Percentiles rank a stretch among this genome's conserved stretches.
Evolutionary conservation across 2,888 invertebrate genomes (phyloP).

Genomic region (Clostera curtula): DNA sequence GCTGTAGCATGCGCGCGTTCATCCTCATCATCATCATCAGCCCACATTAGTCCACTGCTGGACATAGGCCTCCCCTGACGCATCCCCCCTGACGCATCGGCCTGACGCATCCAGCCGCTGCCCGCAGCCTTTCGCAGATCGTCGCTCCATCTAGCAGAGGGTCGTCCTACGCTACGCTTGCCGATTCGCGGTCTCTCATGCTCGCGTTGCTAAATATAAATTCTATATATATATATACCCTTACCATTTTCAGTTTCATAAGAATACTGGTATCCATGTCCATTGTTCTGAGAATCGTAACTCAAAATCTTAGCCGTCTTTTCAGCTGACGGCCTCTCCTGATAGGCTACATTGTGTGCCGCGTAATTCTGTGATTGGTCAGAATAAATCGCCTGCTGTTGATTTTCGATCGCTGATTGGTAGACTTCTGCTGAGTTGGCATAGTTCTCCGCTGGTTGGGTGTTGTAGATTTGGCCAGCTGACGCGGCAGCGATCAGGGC

Average conservation of each 20-base stretch:
- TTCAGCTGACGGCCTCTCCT: conserved; percentile 25
- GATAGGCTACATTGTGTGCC: conserved; percentile 13
- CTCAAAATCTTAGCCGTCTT: conserved; percentile 43
- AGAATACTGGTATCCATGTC: conserved; percentile 53
- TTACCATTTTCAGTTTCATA: conserved; percentile 79
- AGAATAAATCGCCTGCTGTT: conserved; percentile 34
- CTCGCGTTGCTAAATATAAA: too few relatives aligned
- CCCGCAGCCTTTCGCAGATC: too few relatives aligned
- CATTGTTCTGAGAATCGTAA: conserved; percentile 39
- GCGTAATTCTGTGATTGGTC: conserved; percentile 33
- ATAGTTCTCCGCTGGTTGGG: conserved; percentile 25
- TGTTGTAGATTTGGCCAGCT: conserved; percentile 38
- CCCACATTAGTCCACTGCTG: too few relatives aligned
- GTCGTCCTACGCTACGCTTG: too few relatives aligned
- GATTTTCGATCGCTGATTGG: conserved; percentile 41
- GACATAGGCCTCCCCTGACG: too few relatives aligned
- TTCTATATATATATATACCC: conserved; percentile 3
- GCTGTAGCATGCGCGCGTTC: too few relatives aligned
- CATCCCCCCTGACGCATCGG: too few relatives aligned
- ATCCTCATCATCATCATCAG: too few relatives aligned
- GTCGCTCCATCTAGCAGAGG: too few relatives aligned
- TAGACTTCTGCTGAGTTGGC: conserved; percentile 38
- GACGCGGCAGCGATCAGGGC: conserved; percentile 44
- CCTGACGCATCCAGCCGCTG: too few relatives aligned
- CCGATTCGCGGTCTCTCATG: too few relatives aligned